Evolutionary conservation across 2,888 invertebrate species (phyloP), one percentile per base, ranked within the genome.

Genomic region (Aspidiotus destructor): DNA sequence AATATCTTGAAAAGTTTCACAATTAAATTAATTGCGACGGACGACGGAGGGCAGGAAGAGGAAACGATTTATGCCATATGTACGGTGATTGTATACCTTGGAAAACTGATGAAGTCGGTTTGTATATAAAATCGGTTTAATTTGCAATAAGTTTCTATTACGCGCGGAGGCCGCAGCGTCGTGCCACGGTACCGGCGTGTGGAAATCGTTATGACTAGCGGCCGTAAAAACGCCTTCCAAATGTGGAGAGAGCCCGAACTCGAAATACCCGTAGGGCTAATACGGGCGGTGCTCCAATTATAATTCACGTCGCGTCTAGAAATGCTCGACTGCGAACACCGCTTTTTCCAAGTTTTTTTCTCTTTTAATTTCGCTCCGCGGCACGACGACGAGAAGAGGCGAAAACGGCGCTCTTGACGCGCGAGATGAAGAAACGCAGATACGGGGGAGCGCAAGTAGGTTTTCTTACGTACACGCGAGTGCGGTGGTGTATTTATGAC

Each of bases 81-180:
- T 28, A 28, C 28, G 28, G 28, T 28, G 28, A 28, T 28, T 28
- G 28, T 28, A n/a, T n/a, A 28, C 28, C 28, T 28, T 28, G 28
- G 5, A 28, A 28, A 28, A 28, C 28, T 28, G 48, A 48, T 48
- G n/a, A 48, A 48, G 48, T 48, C 48, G 48, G n/a, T n/a, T 28
- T 28, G 28, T 28, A 5, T 28, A 28, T 48, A 48, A 48, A 48
- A 48, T 48, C 48, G 48, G 48, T n/a, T 48, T 48, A 48, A 48
- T 48, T 48, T 48, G 48, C 48, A 48, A 48, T 48, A 48, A 48
- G 48, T 48, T 48, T 48, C 48, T 48, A 48, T 48, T 48, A 48
- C 48, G 48, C 48, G 28, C 28, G 28, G 28, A 28, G 28, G 28
- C 28, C 28, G 28, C 28, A 28, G 28, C 28, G 28, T n/a, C n/a